Evolutionary conservation across 2,888 invertebrate species (phyloP).

Genomic region (Callimorpha dominula): DNA sequence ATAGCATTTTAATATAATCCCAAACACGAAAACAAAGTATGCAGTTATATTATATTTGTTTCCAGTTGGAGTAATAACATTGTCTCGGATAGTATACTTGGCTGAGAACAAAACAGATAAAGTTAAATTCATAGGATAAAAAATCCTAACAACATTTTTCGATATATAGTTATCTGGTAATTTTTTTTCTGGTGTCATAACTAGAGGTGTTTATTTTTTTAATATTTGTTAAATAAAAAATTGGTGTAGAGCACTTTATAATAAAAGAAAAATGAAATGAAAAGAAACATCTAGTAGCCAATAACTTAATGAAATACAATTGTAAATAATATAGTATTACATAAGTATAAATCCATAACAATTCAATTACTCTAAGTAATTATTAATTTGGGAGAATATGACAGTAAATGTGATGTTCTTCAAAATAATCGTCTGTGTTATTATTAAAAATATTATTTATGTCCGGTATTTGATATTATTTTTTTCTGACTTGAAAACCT

Average conservation of each 20-base stretch:
- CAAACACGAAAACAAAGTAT: not conserved
- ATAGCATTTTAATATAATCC: not conserved
- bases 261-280: not conserved
- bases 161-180: not conserved
- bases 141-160: not conserved
- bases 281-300: not conserved
- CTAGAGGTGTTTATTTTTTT: not conserved
- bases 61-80: not conserved
- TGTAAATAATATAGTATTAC: not conserved
- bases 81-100: not conserved
- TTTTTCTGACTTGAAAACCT: no score
- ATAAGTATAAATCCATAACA: not conserved
- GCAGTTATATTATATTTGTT: not conserved
- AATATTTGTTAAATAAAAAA: not conserved
- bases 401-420: not conserved
- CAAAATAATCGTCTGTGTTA: no score
- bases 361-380: not conserved
- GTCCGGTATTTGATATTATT: no score
- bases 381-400: not conserved
- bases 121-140: slow-evolving; percentile 4
- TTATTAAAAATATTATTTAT: no score
- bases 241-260: not conserved
- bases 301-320: not conserved
- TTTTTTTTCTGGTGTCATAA: not conserved
- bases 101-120: not conserved